A percentile compares a stretch with the other conserved stretches of the same genome.
These are phyloP conservation scores for Zophobas atratus DNA, from an alignment of 1,140 invertebrate species.

Conservation along the genomic window DNA sequence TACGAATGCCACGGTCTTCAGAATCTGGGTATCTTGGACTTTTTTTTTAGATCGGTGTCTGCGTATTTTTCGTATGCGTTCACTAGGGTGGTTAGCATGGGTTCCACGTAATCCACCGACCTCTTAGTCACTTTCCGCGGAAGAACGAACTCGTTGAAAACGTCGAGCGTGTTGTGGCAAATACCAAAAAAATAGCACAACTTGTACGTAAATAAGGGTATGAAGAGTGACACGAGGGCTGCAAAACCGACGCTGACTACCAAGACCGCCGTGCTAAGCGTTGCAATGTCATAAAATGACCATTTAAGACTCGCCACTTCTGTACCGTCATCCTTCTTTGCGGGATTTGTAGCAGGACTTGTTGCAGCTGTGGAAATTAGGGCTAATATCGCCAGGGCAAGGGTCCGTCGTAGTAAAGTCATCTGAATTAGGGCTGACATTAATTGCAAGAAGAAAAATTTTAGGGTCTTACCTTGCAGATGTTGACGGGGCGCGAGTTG, in stretches of 20 bases:
- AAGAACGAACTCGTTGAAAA: conserved; percentile 52
- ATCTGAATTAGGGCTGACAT: conserved; percentile 13
- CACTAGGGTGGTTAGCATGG: conserved; percentile 53
- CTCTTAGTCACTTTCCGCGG: conserved; percentile 42
- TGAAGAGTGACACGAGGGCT: conserved; percentile 49
- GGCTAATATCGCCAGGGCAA: conserved; percentile 15
- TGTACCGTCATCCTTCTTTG: conserved; percentile 40
- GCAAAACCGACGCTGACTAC: conserved; percentile 56
- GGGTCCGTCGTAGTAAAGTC: conserved; percentile 19
- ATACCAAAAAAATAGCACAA: conserved; percentile 62
- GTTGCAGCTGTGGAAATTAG: conserved; percentile 36
- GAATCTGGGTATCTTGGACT: conserved; percentile 56
- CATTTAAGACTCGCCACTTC: conserved; percentile 41
- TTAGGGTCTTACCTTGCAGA: conserved; percentile 19
- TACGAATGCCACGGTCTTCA: conserved; percentile 60
- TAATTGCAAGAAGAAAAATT: conserved; percentile 13
- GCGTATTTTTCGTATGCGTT: conserved; percentile 59
- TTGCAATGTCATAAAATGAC: conserved; percentile 52
- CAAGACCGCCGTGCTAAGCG: conserved; percentile 53
- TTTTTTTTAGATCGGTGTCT: conserved; percentile 63
- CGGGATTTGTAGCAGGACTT: conserved; percentile 20
- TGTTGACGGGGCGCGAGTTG: conserved; percentile 2
- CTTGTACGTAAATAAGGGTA: conserved; percentile 61
- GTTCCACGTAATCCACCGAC: conserved; percentile 57
- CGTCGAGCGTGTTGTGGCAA: conserved; percentile 59